Evolutionary conservation across 2,113 vertebrate genomes (phyloP).

Genomic region (Eulemur rufifrons): DNA sequence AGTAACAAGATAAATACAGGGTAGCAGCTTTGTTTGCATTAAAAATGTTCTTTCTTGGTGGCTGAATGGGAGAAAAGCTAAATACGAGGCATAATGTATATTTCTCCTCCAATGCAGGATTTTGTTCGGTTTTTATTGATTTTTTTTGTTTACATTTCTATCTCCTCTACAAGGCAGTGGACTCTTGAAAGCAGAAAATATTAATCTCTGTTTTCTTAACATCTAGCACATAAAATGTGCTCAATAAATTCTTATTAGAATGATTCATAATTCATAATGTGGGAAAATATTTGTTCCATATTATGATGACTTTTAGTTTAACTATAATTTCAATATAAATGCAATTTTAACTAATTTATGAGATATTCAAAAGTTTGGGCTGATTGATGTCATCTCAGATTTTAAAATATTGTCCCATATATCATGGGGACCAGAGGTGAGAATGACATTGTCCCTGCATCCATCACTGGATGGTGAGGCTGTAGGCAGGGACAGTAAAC

Average conservation of each 20-base stretch:
- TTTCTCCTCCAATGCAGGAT: not conserved
- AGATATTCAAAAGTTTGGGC: not conserved
- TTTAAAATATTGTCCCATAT: not conserved
- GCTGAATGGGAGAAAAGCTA: not conserved
- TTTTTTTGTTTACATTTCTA: not conserved
- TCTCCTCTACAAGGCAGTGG: not conserved
- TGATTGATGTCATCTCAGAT: not conserved
- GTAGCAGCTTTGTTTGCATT: slow-evolving; percentile 17
- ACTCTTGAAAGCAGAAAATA: not conserved
- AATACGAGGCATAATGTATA: not conserved
- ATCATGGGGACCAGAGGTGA: not conserved
- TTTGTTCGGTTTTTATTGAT: not conserved
- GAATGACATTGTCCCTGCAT: not conserved
- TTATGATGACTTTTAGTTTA: not conserved
- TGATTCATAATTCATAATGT: not conserved
- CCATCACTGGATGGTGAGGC: too few relatives aligned
- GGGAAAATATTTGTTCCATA: not conserved
- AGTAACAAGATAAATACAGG: slow-evolving; percentile 41
- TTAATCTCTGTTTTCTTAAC: not conserved
- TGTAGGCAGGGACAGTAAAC: not conserved
- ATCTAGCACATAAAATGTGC: not conserved
- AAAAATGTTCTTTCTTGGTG: slow-evolving; percentile 28
- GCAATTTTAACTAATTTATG: not conserved
- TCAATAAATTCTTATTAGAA: not conserved
- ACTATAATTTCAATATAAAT: not conserved